A percentile compares a stretch with the other conserved stretches of the same genome.
phyloP scores from a whole-genome alignment of 2,113 vertebrate genomes.

The Pelusios castaneus region DNA sequence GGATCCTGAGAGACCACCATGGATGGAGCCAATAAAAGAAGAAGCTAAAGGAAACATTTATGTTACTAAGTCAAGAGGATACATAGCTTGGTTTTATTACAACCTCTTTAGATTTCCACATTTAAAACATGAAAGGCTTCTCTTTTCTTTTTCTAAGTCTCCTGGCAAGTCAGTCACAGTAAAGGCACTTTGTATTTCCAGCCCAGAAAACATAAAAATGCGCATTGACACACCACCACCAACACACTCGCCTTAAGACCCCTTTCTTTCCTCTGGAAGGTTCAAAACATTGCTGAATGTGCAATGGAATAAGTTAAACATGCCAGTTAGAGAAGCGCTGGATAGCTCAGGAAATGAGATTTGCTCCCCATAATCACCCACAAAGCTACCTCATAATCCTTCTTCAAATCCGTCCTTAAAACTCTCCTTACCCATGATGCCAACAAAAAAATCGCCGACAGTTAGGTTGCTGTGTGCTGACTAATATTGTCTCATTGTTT shows the following conservation, averaged over 20 bases:
- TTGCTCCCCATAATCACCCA: neutral
- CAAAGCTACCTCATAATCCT: neutral
- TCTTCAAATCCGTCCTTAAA: neutral
- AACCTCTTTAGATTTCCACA: neutral
- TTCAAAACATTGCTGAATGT: fast-evolving
- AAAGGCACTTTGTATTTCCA: neutral
- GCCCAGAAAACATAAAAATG: neutral
- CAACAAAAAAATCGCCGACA: neutral
- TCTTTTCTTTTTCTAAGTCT: conserved; percentile 5
- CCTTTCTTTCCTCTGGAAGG: neutral
- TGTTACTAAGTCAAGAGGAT: conserved; percentile 34
- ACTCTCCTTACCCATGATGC: neutral
- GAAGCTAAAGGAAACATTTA: conserved; percentile 68
- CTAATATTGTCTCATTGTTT: neutral
- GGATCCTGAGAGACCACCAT: conserved; percentile 28
- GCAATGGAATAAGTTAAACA: fast-evolving
- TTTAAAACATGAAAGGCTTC: neutral
- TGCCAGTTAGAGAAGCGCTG: neutral
- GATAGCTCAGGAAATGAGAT: neutral
- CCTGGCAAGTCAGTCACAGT: conserved; percentile 9
- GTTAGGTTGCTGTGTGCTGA: neutral
- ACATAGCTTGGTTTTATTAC: conserved; percentile 56
- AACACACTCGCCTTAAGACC: neutral
- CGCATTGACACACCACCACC: fast-evolving
- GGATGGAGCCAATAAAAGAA: conserved; percentile 25